Conservation (phyloP, 2,797 vertebrate genomes). For the Labeo calbasu region DNA sequence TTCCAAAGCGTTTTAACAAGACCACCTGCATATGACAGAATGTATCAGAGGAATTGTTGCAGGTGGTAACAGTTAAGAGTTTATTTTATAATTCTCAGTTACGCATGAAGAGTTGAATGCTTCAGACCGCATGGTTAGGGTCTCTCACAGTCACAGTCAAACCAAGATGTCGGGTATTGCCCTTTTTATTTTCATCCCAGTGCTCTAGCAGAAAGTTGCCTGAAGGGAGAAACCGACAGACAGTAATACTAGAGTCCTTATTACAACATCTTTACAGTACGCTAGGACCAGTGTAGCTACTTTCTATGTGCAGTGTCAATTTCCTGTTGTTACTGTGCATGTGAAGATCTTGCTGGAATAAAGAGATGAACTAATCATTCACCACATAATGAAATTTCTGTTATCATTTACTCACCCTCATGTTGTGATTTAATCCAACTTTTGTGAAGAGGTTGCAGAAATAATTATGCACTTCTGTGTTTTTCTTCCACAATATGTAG, state of each 20-base stretch:
- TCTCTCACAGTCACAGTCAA: slow-evolving; percentile 84
- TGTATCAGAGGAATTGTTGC: background rate
- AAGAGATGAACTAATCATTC: background rate
- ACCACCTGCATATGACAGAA: slow-evolving; percentile 73
- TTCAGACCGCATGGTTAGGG: slow-evolving; percentile 81
- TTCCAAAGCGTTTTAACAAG: slow-evolving; percentile 84
- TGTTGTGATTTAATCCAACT: background rate
- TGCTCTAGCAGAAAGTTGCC: slow-evolving; percentile 86
- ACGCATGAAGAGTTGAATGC: background rate
- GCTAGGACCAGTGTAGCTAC: background rate
- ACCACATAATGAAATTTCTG: background rate
- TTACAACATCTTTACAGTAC: background rate
- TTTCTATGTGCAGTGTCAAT: background rate
- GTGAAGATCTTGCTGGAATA: background rate
- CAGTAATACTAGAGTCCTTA: background rate
- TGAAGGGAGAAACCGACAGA: slow-evolving; percentile 59
- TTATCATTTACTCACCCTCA: background rate
- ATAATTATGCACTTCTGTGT: background rate
- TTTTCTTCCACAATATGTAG: background rate
- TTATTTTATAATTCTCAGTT: background rate
- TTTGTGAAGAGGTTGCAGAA: background rate
- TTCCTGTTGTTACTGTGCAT: background rate
- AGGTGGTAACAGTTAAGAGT: background rate
- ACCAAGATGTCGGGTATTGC: slow-evolving; percentile 83
- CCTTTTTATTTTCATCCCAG: slow-evolving; percentile 75